Evolutionary conservation across 1,140 invertebrate species (phyloP), one percentile per base, ranked within the genome.

Genomic region (Plectus sambesii): DNA sequence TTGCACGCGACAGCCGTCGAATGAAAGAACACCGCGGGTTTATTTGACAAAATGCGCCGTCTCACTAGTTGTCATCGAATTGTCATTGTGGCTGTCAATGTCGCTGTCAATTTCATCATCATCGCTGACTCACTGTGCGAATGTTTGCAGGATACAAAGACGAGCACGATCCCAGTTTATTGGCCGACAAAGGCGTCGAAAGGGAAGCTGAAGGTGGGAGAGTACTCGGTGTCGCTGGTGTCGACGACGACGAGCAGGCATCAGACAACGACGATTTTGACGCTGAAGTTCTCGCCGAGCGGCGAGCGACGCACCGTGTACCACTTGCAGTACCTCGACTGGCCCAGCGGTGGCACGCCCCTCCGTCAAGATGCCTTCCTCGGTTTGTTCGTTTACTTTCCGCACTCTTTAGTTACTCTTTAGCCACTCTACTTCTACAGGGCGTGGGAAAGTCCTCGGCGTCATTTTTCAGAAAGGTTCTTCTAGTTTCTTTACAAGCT

Each of bases 271-370:
- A 66, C 58, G 23, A 47, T 61, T n/a, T 39, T 62, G n/a, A 26
- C 57, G 20, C 20, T 59, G 17, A 59, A 59, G 36, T 56, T 42
- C 17, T 27, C 44, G 8, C 36, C 46, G 8, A 49, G 12, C 3
- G 62, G 62, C 5, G 42, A 61, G 30, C 49, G 54, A 15, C 55
- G 60, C 8, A 65, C 55, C 5, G 48, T 62, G 19, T 62, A 61
- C 44, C 60, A 62, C 40, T 24, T 62, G 6, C 39, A 56, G 29
- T 65, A 33, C 27, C 39, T 59, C 24, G 60, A 58, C 30, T 62
- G 63, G 36, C 27, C 44, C n/a, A 38, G 51, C 19, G 45, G 53
- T 17, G 59, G 35, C 9, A 48, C 51, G n/a, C 54, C 54, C 17
- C 45, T 38, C 2, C 50, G 45, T 27, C 47, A 42, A 23, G 54